Percentiles rank a stretch among this genome's conserved stretches.
Evolutionary conservation across 2,888 invertebrate genomes (phyloP).

Genomic region (Rhimphoctona megacephalus): DNA sequence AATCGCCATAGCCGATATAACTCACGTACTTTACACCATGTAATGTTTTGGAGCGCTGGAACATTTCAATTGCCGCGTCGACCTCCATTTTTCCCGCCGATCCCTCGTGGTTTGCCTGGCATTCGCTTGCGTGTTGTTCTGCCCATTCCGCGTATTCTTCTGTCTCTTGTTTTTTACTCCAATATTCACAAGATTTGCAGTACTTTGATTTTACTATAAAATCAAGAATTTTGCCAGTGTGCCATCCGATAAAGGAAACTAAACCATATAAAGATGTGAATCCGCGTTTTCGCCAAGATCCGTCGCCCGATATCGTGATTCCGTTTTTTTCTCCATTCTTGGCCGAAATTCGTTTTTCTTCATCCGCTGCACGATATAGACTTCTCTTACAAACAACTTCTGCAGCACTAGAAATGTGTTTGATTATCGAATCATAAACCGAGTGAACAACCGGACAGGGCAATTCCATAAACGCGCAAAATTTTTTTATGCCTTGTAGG

Average conservation of each 20-base stretch:
- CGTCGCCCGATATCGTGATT: slow-evolving; percentile 44
- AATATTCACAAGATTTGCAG: no score
- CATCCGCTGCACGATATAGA: neutral
- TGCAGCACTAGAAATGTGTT: neutral
- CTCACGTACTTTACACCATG: slow-evolving; percentile 57
- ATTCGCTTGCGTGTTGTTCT: slow-evolving; percentile 42
- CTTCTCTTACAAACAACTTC: slow-evolving; percentile 10
- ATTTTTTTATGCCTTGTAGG: slow-evolving; percentile 27
- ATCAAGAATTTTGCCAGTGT: slow-evolving; percentile 46
- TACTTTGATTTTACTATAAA: no score
- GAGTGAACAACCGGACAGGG: slow-evolving; percentile 9
- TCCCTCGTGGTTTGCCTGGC: slow-evolving; percentile 37
- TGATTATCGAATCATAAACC: neutral
- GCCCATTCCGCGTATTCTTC: slow-evolving; percentile 57
- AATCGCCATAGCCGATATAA: slow-evolving; percentile 69
- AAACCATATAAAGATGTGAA: slow-evolving; percentile 52
- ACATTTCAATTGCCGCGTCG: slow-evolving; percentile 70
- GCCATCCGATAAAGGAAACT: slow-evolving; percentile 38
- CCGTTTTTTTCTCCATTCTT: slow-evolving; percentile 34
- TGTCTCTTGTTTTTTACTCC: slow-evolving; percentile 35
- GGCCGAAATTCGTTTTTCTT: neutral
- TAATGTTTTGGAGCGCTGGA: slow-evolving; percentile 63
- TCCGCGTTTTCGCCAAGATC: slow-evolving; percentile 33
- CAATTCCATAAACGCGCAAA: slow-evolving; percentile 31
- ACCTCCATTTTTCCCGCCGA: slow-evolving; percentile 72